Conservation (phyloP, 2,797 vertebrate species). For the Melanotaenia trifasciata region DNA sequence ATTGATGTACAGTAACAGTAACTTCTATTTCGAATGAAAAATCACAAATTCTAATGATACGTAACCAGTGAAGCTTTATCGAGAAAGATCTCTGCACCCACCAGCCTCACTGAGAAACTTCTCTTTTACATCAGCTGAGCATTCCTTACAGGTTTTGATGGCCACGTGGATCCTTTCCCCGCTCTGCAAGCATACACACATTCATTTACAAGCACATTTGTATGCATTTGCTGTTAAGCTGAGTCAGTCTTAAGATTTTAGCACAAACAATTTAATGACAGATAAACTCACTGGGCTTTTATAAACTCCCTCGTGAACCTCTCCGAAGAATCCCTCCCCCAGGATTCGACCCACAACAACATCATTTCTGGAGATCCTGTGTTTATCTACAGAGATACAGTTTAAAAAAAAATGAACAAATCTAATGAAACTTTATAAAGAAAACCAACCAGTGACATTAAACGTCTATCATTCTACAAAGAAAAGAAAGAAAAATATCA, state of each 20-base stretch:
- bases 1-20: neutral
- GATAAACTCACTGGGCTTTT: conserved; percentile 85
- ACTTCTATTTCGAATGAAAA: too few relatives aligned
- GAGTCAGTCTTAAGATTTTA: neutral
- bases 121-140: conserved; percentile 89
- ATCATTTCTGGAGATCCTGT: conserved; percentile 81
- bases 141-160: conserved; percentile 95
- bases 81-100: conserved; percentile 66
- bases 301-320: conserved; percentile 92
- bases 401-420: neutral
- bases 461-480: too few relatives aligned
- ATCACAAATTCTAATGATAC: neutral
- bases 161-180: conserved; percentile 87
- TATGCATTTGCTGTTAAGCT: neutral
- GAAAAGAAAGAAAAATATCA: too few relatives aligned
- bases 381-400: conserved; percentile 72
- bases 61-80: neutral
- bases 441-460: neutral
- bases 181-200: conserved; percentile 73
- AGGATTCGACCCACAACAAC: conserved; percentile 88
- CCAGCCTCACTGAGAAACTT: conserved; percentile 95
- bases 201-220: neutral
- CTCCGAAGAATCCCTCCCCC: conserved; percentile 94
- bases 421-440: neutral
- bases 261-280: neutral